Base-by-base conservation (phyloP, 2,113 vertebrate species). In the Odontesthes bonariensis region DNA sequence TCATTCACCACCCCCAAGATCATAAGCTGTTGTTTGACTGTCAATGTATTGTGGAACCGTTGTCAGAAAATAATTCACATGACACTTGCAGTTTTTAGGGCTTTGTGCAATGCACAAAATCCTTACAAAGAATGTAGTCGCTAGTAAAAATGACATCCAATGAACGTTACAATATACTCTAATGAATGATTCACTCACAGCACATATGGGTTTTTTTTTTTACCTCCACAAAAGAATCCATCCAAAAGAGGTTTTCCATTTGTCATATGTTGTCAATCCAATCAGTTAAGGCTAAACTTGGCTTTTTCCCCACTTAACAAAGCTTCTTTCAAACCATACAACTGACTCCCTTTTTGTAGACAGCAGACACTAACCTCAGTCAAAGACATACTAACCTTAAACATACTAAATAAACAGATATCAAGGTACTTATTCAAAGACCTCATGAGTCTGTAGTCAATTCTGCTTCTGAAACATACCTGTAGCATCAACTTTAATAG, bases 191-290 rank as follows among this genome's bases (percentile, higher is more conserved):
- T 54, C 33, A n/a, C 13, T 47, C 4, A 23, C 7, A 9, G 46
- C 42, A 59, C 17, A 55, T 44, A 56, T 9, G 19, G 46, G 10
- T 16, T 12, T 10, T 65, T 61, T 71, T 49, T 59, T 27, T 2
- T 27, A 27, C 40, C 53, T 72, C 31, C 33, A 70, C 13, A 68
- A 69, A 54, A 23, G 19, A 58, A 66, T 67, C 27, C 54, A 32
- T 55, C 35, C 13, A 57, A 19, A 47, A 40, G 54, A 69, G 17
- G 19, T 46, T 55, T 53, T 44, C 33, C 52, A 65, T 46, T 75
- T 51, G 8, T 77, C 44, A 69, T 42, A 59, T 77, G 35, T 32
- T 4, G 11, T 53, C 40, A 66, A 74, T 73, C 47, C 40, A 74
- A 72, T 63, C 80, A 35, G 52, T 10, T 27, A 17, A 27, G 14